Evolutionary conservation across 2,888 invertebrate genomes (phyloP).

Genomic region (Drosophila atripex): DNA sequence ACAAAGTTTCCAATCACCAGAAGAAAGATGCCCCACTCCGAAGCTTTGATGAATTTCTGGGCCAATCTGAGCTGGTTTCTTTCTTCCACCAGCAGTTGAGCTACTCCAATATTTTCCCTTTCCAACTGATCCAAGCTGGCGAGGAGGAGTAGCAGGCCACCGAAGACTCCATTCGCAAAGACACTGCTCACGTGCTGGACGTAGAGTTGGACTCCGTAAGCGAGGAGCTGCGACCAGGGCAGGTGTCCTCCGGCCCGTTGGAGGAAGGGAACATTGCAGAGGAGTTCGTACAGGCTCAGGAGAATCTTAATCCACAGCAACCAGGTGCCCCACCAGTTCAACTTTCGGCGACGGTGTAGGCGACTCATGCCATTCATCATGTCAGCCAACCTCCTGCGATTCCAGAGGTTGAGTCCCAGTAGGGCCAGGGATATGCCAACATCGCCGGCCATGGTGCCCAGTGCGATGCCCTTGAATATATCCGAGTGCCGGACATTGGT

Average conservation of each 20-base stretch:
- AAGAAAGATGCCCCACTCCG: constrained; percentile 74
- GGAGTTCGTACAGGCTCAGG: constrained; percentile 68
- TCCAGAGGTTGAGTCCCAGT: constrained; percentile 50
- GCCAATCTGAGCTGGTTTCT: constrained; percentile 49
- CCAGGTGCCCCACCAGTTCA: constrained; percentile 49
- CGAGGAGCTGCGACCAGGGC: constrained; percentile 56
- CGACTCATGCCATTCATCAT: constrained; percentile 44
- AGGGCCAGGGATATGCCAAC: constrained; percentile 58
- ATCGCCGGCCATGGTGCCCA: constrained; percentile 62
- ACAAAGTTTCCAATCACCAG: constrained; percentile 71
- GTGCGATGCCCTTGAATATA: constrained; percentile 59
- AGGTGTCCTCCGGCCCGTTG: constrained; percentile 52
- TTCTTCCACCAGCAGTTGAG: constrained; percentile 50
- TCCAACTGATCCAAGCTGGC: constrained; percentile 64
- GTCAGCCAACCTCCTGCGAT: constrained; percentile 45
- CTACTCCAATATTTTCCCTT: not conserved
- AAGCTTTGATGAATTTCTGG: constrained; percentile 44
- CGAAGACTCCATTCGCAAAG: constrained; percentile 71
- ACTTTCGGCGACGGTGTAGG: constrained; percentile 22
- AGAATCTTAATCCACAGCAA: constrained; percentile 69
- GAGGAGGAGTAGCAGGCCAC: constrained; percentile 62
- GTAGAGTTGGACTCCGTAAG: constrained; percentile 70
- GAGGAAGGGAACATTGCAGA: constrained; percentile 76
- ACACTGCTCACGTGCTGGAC: constrained; percentile 72
- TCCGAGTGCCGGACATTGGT: constrained; percentile 65